Base-by-base conservation (phyloP, 2,888 invertebrate species). In the Lepidocyrtoides sp. region DNA sequence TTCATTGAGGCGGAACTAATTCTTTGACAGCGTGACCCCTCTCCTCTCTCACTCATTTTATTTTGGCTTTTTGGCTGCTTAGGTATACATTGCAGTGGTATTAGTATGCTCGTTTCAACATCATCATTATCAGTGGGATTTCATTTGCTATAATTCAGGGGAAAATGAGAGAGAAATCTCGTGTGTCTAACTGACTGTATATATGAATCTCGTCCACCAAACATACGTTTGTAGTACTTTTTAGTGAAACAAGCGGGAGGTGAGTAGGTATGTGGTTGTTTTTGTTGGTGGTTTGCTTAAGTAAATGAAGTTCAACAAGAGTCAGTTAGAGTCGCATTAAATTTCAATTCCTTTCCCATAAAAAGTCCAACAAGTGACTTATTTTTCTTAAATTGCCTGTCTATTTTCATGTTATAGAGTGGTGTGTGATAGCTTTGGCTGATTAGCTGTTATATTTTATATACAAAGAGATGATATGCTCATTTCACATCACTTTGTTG, bases 1-100 rank as follows among this genome's bases (percentile, higher is more conserved):
- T 89, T 77, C 84, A 89, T 83, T 93, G 90, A 93, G 89, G 92
- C 92, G 91, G 91, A 92, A 93, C 93, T 92, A 93, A 93, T 92
- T 86, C 91, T 91, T 89, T 87, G 87, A 87, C 89, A 92, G 90
- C 91, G 85, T 91, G 92, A 92, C 91, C 91, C 83, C 91, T 75
- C 88, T 77, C 51, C 44, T 69, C 41, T 26, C 48, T 41, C 29
- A 12, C 51, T 84, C 44, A 5, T 17, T 57, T 44, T 48, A 12
- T 54, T 54, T 41, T 63, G 17, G 17, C 17, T 51, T 5, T 17
- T 54, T 79, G 26, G 17, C 69, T 84, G 41, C 69, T 51, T 48
- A n/a, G n/a, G 69, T 63, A 63, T 29, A 12, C 5, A 66, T 48
- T 81, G 57, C 60, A 26, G 48, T 48, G n/a, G n/a, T n/a, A n/a